These are phyloP conservation scores for Neolamprologus cancellatus DNA, from an alignment of 2,113 vertebrate genomes.

Conservation along the genomic window DNA sequence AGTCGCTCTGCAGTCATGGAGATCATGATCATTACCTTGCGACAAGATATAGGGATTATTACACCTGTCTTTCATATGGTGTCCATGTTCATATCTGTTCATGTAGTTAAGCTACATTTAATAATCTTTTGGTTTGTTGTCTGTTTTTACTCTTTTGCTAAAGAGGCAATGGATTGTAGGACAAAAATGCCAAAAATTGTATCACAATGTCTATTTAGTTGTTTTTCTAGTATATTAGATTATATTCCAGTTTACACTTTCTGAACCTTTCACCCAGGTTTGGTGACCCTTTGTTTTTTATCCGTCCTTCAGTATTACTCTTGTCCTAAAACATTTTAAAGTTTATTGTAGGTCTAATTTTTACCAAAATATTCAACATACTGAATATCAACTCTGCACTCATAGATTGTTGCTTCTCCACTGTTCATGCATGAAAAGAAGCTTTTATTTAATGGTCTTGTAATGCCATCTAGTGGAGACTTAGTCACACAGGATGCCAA, in stretches of 20 bases:
- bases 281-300: background rate
- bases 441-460: background rate
- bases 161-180: background rate
- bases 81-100: background rate
- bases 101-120: background rate
- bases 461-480: background rate
- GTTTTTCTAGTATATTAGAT: background rate
- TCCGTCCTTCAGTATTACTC: background rate
- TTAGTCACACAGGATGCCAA: background rate
- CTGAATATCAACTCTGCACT: background rate
- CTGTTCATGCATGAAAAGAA: too few relatives aligned
- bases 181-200: background rate
- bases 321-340: background rate
- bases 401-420: background rate
- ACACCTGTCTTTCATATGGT: background rate
- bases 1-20: background rate
- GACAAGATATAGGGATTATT: background rate
- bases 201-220: background rate
- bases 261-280: background rate
- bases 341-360: background rate
- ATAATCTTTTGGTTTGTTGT: background rate
- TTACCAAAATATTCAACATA: background rate
- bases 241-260: background rate
- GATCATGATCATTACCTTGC: background rate
- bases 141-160: background rate